Evolutionary conservation across 2,113 vertebrate species (phyloP).

Genomic region (Manacus vitellinus): DNA sequence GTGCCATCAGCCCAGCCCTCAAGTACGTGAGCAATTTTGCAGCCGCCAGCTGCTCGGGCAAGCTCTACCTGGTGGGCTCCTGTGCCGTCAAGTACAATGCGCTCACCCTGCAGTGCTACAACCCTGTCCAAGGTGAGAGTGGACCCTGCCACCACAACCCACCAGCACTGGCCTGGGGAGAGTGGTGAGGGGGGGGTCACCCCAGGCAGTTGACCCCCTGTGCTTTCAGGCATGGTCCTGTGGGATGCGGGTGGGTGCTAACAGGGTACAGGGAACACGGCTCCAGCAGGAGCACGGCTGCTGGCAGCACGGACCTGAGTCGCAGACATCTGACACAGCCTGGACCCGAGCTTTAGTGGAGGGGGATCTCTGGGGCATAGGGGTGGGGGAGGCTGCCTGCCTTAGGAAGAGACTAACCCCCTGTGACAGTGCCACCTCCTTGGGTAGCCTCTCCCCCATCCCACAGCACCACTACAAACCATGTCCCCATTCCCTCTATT

Average conservation of each 20-base stretch:
- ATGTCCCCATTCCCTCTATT: rapidly evolving
- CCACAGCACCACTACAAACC: neutral
- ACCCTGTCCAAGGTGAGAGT: constrained; percentile 87
- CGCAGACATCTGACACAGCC: neutral
- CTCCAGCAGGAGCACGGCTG: neutral
- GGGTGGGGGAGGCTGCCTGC: neutral
- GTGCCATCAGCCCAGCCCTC: constrained; percentile 80
- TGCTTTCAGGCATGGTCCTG: rapidly evolving
- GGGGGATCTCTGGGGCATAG: rapidly evolving
- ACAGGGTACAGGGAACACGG: neutral
- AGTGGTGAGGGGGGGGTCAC: neutral
- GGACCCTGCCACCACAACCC: rapidly evolving
- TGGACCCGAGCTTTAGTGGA: neutral
- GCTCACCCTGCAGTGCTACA: constrained; percentile 95
- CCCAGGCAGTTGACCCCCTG: neutral
- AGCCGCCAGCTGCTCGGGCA: constrained; percentile 82
- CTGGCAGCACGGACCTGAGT: rapidly evolving
- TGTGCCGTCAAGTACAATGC: constrained; percentile 95
- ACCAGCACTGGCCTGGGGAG: rapidly evolving
- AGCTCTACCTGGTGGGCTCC: constrained; percentile 94
- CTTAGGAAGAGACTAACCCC: neutral
- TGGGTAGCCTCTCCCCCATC: rapidly evolving
- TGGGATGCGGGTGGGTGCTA: neutral
- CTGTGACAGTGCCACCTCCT: neutral
- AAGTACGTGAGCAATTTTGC: constrained; percentile 97